Conservation (phyloP, 2,888 invertebrate genomes). For the Noctua fimbriata region DNA sequence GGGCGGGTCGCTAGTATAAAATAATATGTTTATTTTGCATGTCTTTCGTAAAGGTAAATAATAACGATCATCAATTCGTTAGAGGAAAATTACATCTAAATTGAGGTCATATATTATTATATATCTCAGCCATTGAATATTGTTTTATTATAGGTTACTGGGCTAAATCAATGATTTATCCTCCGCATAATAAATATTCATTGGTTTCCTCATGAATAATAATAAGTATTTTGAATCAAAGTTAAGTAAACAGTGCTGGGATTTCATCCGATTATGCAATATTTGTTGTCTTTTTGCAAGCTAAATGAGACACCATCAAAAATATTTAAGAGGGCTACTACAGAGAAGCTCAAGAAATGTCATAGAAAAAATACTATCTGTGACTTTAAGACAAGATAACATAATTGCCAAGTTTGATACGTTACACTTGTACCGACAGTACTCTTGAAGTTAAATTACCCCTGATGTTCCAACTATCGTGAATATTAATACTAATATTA, state of each 20-base stretch:
- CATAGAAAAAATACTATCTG: no score
- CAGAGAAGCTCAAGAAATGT: no score
- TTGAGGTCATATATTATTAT: conserved; percentile 12
- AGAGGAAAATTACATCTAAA: conserved; percentile 7
- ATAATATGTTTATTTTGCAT: not conserved
- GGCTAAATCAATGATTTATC: conserved; percentile 10
- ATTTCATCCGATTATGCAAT: not conserved
- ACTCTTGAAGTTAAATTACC: no score
- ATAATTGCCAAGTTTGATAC: no score
- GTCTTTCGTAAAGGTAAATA: not conserved
- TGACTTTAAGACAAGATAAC: no score
- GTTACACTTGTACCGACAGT: no score
- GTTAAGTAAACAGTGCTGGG: conserved; percentile 2
- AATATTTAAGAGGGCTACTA: no score
- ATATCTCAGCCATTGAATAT: conserved; percentile 8
- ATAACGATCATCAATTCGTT: not conserved
- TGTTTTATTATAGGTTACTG: conserved; percentile 18
- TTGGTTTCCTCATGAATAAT: conserved; percentile 19
- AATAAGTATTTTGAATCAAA: conserved; percentile 9
- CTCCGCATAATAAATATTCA: conserved; percentile 1
- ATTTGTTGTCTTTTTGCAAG: not conserved
- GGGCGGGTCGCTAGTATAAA: no score
- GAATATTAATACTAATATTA: no score
- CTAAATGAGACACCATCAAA: no score
- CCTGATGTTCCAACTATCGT: no score